phyloP scores from a whole-genome alignment of 2,888 invertebrate genomes.

The Diachrysia chrysitis region DNA sequence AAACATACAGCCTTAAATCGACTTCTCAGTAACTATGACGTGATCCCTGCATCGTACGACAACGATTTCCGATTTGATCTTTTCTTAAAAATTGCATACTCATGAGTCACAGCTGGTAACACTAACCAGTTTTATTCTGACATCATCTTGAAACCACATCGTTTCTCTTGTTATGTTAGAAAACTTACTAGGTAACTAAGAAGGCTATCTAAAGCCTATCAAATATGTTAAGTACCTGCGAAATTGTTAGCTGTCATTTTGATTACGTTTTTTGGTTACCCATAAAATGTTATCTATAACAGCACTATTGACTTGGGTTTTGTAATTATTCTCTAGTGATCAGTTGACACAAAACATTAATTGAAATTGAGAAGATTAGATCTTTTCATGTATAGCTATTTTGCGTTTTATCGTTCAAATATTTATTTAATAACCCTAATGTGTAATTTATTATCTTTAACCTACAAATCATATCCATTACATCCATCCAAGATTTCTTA shows the following conservation, averaged over 20 bases:
- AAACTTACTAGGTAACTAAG: not conserved
- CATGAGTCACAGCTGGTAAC: not conserved
- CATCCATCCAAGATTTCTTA: too few species aligned
- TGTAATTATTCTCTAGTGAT: too few species aligned
- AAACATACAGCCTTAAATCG: not conserved
- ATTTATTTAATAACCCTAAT: too few species aligned
- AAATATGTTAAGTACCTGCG: not conserved
- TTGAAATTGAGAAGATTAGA: too few species aligned
- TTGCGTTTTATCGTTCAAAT: too few species aligned
- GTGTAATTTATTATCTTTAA: too few species aligned
- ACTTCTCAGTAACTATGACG: conserved; percentile 3
- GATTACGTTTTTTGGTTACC: not conserved
- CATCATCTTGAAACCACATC: not conserved
- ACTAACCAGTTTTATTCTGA: conserved; percentile 9
- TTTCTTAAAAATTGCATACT: conserved; percentile 7
- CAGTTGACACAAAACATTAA: too few species aligned
- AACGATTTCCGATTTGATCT: conserved; percentile 5
- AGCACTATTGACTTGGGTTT: too few species aligned
- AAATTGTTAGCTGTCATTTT: not conserved
- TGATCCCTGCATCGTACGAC: conserved; percentile 2
- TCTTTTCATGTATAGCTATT: too few species aligned
- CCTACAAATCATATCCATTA: too few species aligned
- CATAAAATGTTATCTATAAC: too few species aligned
- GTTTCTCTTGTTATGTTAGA: not conserved
- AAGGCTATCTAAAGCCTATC: not conserved